Evolutionary conservation across 2,797 vertebrate genomes (phyloP), one percentile per base, ranked within the genome.

Genomic region (Kryptolebias ocellatus): DNA sequence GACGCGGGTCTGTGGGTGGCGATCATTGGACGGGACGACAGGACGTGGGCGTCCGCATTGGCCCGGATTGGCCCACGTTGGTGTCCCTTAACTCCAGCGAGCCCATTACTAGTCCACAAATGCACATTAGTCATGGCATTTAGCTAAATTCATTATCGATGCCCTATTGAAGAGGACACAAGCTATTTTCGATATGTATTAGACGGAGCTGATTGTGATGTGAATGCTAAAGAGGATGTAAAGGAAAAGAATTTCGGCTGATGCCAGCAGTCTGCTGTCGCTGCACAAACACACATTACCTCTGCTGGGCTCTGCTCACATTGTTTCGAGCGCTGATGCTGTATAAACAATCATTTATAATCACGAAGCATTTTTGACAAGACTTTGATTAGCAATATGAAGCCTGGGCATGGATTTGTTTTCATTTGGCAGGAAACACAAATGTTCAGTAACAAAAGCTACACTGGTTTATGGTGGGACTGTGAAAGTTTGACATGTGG

Each of bases 51-150:
- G 45, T 63, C 64, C 8, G 8, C 1, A 20, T 47, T 54, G 76
- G 80, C 60, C 63, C 9, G 18, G 70, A 81, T 83, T 70, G 79
- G 81, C 72, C 66, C 16, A 2, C 1, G 14, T 9, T 29, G 1
- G 12, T 15, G 65, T 80, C 67, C 69, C 53, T 63, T 58, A 42
- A 77, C 72, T 78, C 34, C 42, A 54, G 81, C 53, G 64, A 79
- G 66, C 72, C 79, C 78, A 83, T 87, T 81, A 80, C 64, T 47
- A 42, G 68, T 77, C 52, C 34, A 55, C 68, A 76, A 76, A 85
- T 72, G 79, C 78, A 78, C 72, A 89, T 90, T 87, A 89, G 86
- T 86, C 77, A 86, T 79, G 82, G 73, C 79, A 72, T 89, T 89
- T 86, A 86, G 76, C 75, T 68, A 81, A 81, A 89, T 87, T 86